Conservation (phyloP, 2,113 vertebrate species). For the Grallaria varia region DNA sequence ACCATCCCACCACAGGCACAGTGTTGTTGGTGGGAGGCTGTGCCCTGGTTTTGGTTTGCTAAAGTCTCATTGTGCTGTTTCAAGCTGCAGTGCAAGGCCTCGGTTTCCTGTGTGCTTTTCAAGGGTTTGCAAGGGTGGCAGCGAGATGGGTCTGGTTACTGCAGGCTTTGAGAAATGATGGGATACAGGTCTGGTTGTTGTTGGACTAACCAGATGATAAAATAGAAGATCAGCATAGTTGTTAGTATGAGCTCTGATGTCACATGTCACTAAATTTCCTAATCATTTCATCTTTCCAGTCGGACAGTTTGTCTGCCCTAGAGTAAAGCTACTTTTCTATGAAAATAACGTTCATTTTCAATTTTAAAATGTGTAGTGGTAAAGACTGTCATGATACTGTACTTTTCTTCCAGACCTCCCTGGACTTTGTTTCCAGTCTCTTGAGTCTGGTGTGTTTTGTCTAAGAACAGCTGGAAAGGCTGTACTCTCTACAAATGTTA, state of each 20-base stretch:
- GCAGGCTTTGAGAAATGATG: neutral
- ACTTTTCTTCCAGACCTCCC: neutral
- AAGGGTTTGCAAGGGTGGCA: neutral
- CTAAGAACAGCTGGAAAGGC: neutral
- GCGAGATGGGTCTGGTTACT: neutral
- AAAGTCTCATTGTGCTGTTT: neutral
- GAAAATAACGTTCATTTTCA: neutral
- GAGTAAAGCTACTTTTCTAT: neutral
- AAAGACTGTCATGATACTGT: neutral
- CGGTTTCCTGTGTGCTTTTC: neutral
- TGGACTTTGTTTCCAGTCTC: neutral
- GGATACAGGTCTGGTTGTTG: neutral
- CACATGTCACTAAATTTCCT: neutral
- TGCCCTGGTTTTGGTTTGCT: neutral
- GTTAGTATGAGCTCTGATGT: neutral
- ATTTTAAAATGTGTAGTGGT: neutral
- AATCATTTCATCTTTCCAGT: neutral
- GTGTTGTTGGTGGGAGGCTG: neutral
- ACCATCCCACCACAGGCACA: rapidly evolving
- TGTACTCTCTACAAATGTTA: neutral
- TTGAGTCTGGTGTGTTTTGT: neutral
- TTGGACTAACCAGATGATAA: neutral
- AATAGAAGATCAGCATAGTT: neutral
- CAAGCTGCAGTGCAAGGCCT: neutral
- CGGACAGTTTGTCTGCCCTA: neutral